Percentiles rank a stretch among this genome's conserved stretches.
phyloP scores from a whole-genome alignment of 2,888 invertebrate genomes.

The Junonia oenone region DNA sequence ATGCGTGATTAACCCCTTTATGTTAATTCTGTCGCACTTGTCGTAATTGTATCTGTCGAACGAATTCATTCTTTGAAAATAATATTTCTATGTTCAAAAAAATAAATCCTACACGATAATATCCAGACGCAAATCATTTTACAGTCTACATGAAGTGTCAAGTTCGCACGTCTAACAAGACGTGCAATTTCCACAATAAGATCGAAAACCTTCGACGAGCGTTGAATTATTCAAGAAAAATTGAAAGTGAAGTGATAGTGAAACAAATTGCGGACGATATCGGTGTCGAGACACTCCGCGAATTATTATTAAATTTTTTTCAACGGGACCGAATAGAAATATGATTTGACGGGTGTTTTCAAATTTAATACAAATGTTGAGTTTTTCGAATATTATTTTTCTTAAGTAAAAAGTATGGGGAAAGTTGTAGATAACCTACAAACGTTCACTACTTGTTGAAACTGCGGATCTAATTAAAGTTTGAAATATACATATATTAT shows the following conservation, averaged over 20 bases:
- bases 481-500: too few relatives aligned
- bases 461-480: too few relatives aligned
- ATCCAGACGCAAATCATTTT: slow-evolving; percentile 6
- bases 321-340: background rate
- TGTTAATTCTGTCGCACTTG: too few relatives aligned
- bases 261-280: slow-evolving; percentile 54
- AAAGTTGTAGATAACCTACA: too few relatives aligned
- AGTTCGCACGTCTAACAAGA: slow-evolving; percentile 33
- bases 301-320: slow-evolving; percentile 55
- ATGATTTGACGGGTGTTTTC: background rate
- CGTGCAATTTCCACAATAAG: slow-evolving; percentile 47
- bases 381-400: too few relatives aligned
- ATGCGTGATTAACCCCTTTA: too few relatives aligned
- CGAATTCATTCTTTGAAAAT: background rate
- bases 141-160: slow-evolving; percentile 34
- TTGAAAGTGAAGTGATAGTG: slow-evolving; percentile 54
- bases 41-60: too few relatives aligned
- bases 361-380: too few relatives aligned
- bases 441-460: too few relatives aligned
- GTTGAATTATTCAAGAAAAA: slow-evolving; percentile 73
- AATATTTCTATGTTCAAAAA: background rate
- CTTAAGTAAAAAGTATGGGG: too few relatives aligned
- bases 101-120: background rate
- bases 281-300: slow-evolving; percentile 53
- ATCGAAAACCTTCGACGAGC: slow-evolving; percentile 42